phyloP scores from a whole-genome alignment of 2,888 invertebrate species.

The Aricia artaxerxes region DNA sequence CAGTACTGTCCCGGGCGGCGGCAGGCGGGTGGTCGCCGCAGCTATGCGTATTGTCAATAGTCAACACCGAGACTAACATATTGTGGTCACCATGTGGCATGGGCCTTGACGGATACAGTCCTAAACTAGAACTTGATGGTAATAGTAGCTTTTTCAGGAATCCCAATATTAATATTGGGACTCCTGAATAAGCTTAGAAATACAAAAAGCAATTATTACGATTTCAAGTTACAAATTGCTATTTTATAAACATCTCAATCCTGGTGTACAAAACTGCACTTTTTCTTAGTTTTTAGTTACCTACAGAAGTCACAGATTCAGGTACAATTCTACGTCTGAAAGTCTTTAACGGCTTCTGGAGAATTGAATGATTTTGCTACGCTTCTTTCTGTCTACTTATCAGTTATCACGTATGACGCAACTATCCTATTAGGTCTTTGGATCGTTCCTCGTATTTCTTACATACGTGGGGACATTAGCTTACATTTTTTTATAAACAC shows the following conservation, averaged over 20 bases:
- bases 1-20: conserved; percentile 44
- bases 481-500: conserved; percentile 64
- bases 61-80: conserved; percentile 70
- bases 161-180: too few species aligned
- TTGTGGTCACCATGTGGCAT: conserved; percentile 64
- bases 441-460: conserved; percentile 54
- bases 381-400: too few species aligned
- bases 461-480: conserved; percentile 43
- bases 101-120: conserved; percentile 25
- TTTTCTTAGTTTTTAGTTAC: too few species aligned
- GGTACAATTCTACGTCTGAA: too few species aligned
- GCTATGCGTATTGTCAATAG: conserved; percentile 79
- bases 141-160: background rate
- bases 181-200: too few species aligned
- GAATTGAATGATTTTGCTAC: too few species aligned
- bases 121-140: background rate
- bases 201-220: too few species aligned
- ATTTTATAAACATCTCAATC: too few species aligned
- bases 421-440: background rate
- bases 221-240: too few species aligned
- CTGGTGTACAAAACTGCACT: too few species aligned
- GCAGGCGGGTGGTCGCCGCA: conserved; percentile 52
- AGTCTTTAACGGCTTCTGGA: too few species aligned
- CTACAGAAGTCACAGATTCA: too few species aligned
- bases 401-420: background rate